Evolutionary conservation across 2,888 invertebrate genomes (phyloP).

Genomic region (Agriopis marginaria): DNA sequence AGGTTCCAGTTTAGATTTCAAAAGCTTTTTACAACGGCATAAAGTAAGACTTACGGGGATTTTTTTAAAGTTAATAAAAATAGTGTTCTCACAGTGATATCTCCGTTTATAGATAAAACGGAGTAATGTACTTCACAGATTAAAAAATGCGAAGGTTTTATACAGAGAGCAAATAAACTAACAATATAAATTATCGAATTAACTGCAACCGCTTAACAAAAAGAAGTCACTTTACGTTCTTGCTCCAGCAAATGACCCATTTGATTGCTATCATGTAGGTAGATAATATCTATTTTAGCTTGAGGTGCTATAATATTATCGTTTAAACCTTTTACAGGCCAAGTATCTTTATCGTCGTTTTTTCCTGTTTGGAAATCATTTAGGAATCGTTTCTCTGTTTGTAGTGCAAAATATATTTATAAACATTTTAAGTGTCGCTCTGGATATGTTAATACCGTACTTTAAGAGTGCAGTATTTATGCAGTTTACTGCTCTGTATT

Average conservation of each 20-base stretch:
- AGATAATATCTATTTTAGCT: slow-evolving; percentile 31
- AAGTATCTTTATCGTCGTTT: slow-evolving; percentile 60
- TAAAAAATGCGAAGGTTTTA: neutral
- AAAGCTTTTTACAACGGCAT: too few species aligned
- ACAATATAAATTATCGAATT: slow-evolving; percentile 9
- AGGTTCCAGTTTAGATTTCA: too few species aligned
- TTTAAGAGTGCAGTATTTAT: neutral
- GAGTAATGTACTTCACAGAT: slow-evolving; percentile 3
- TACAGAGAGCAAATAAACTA: slow-evolving; percentile 10
- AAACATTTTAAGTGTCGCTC: slow-evolving; percentile 42
- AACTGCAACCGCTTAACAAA: slow-evolving; percentile 18
- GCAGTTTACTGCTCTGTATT: slow-evolving; percentile 13
- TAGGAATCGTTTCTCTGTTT: slow-evolving; percentile 31
- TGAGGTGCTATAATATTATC: slow-evolving; percentile 31
- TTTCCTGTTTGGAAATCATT: slow-evolving; percentile 51
- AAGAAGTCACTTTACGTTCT: slow-evolving; percentile 10
- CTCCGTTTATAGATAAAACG: neutral
- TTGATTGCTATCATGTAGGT: slow-evolving; percentile 24
- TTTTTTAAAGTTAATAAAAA: neutral
- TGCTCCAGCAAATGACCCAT: slow-evolving; percentile 26
- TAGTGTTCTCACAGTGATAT: neutral
- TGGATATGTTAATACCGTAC: slow-evolving; percentile 28
- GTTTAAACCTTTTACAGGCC: slow-evolving; percentile 49
- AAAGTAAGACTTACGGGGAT: neutral
- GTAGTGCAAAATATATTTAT: slow-evolving; percentile 36